A percentile compares a stretch with the other conserved stretches of the same genome.
phyloP scores from a whole-genome alignment of 2,888 invertebrate species.

The Drosophila borealis region DNA sequence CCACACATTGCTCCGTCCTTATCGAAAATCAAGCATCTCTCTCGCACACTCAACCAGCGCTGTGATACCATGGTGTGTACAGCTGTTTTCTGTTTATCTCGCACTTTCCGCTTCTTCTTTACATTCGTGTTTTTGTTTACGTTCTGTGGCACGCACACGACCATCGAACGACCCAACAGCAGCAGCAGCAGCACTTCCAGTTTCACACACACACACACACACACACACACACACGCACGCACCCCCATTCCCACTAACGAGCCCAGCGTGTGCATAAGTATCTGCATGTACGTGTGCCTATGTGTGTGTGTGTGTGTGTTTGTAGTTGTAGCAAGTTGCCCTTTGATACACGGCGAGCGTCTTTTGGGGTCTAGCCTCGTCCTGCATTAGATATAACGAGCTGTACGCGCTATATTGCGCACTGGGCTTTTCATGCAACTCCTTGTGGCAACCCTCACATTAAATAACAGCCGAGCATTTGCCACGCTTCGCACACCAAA shows the following conservation, averaged over 20 bases:
- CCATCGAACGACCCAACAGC: conserved; percentile 19
- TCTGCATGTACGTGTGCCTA: too few relatives aligned
- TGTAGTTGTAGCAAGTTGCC: conserved; percentile 39
- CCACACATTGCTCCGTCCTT: conserved; percentile 23
- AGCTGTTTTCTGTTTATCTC: conserved; percentile 81
- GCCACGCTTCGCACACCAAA: conserved; percentile 21
- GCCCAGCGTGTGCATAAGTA: not conserved
- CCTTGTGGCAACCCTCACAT: conserved; percentile 20
- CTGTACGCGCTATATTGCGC: conserved; percentile 34
- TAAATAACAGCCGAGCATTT: conserved; percentile 51
- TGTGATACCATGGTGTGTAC: conserved; percentile 68
- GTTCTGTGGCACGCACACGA: conserved; percentile 73
- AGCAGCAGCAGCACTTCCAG: conserved; percentile 35
- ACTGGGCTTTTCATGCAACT: conserved; percentile 15
- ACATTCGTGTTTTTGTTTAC: conserved; percentile 80
- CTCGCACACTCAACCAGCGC: conserved; percentile 16
- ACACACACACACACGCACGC: not conserved
- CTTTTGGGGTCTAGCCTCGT: conserved; percentile 18
- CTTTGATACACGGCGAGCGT: conserved; percentile 34
- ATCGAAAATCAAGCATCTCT: conserved; percentile 5
- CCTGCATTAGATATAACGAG: conserved; percentile 28
- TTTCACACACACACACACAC: conserved; percentile 7
- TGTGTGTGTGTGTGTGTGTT: conserved; percentile 18
- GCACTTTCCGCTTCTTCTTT: conserved; percentile 79
- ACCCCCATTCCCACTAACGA: not conserved